A percentile compares a stretch with the other conserved stretches of the same genome.
phyloP scores from a whole-genome alignment of 2,888 invertebrate genomes.

The Lepidocyrtinus sp. region DNA sequence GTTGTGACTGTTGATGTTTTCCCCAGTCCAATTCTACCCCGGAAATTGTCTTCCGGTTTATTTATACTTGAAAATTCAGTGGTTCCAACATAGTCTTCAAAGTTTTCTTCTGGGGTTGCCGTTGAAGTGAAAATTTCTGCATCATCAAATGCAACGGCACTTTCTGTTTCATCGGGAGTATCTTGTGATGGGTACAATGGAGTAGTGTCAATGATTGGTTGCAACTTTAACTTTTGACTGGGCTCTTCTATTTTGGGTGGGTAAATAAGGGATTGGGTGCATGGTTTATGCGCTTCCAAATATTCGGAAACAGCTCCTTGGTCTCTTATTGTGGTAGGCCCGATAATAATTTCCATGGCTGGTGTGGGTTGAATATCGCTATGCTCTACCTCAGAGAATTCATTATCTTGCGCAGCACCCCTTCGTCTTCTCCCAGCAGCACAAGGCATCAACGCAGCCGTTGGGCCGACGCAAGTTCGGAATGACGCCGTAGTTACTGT shows the following conservation, averaged over 20 bases:
- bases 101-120: slow-evolving; percentile 35
- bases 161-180: slow-evolving; percentile 12
- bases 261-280: slow-evolving; percentile 42
- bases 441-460: slow-evolving; percentile 45
- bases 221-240: background rate
- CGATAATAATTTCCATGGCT: slow-evolving; percentile 46
- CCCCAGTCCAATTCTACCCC: slow-evolving; percentile 38
- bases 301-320: slow-evolving; percentile 47
- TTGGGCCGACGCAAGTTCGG: slow-evolving; percentile 56
- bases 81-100: background rate
- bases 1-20: slow-evolving; percentile 50
- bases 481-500: slow-evolving; percentile 57
- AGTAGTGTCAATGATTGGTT: slow-evolving; percentile 22
- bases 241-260: slow-evolving; percentile 28
- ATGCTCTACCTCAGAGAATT: background rate
- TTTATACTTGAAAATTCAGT: background rate
- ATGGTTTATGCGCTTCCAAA: slow-evolving; percentile 41
- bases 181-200: slow-evolving; percentile 56
- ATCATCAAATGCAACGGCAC: slow-evolving; percentile 10
- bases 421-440: slow-evolving; percentile 44
- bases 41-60: slow-evolving; percentile 27
- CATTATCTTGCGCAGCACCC: background rate
- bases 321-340: slow-evolving; percentile 51
- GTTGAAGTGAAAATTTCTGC: slow-evolving; percentile 12
- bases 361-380: slow-evolving; percentile 33